Percentiles rank a stretch among this genome's conserved stretches.
phyloP scores from a whole-genome alignment of 1,140 invertebrate species.

The Drosophila auraria region DNA sequence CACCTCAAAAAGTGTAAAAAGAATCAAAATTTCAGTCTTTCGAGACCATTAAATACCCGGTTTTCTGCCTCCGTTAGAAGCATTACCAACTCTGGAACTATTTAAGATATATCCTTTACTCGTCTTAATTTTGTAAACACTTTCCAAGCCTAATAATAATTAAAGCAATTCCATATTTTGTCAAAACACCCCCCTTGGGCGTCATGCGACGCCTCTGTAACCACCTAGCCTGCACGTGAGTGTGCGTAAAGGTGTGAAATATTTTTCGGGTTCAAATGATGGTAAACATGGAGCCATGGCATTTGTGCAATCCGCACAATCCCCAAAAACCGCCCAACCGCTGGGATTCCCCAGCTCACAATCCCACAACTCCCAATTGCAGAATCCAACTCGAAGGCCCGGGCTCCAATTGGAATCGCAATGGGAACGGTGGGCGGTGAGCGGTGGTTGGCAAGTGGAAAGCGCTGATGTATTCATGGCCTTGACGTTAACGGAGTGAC shows the following conservation, averaged over 20 bases:
- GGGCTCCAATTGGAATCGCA: constrained; percentile 29
- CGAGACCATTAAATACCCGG: no score
- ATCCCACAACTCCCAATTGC: constrained; percentile 35
- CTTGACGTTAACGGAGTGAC: constrained; percentile 81
- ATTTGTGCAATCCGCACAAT: constrained; percentile 46
- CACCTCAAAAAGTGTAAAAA: no score
- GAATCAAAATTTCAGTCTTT: no score
- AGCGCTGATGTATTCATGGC: constrained; percentile 77
- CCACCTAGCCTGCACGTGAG: constrained; percentile 11
- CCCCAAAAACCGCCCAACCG: constrained; percentile 39
- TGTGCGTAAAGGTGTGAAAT: constrained; percentile 71
- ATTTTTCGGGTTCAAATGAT: constrained; percentile 73
- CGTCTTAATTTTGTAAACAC: no score
- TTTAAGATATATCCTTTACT: no score
- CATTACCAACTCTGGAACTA: no score
- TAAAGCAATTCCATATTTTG: no score
- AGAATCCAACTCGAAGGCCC: constrained; percentile 32
- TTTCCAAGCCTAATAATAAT: no score
- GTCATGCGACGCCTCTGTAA: neutral
- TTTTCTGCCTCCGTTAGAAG: no score
- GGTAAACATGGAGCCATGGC: constrained; percentile 50
- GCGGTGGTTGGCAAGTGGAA: constrained; percentile 23
- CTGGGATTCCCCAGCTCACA: constrained; percentile 30
- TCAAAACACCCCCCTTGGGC: no score
- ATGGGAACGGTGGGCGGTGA: neutral